Base-by-base conservation (phyloP, 2,888 invertebrate species). In the Caenorhabditis zanzibari region DNA sequence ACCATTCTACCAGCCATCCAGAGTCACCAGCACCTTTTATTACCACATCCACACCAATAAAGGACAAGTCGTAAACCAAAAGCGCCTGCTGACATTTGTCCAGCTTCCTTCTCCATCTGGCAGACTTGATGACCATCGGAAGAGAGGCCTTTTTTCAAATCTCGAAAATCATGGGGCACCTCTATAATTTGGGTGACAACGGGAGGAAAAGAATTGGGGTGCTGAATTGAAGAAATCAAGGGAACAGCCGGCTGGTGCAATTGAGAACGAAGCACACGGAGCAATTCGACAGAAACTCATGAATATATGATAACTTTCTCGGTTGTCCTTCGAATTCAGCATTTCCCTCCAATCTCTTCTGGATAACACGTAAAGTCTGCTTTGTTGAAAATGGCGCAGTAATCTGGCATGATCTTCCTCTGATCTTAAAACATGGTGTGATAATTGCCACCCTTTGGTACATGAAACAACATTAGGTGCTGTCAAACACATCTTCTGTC, bases 391-490 rank as follows among this genome's bases (percentile, higher is more conserved):
- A 26, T 14, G 47, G 7, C n/a, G 22, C 12, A 35, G 7, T 6
- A 38, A 47, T 26, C n/a, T 52, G 22, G 10, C 3, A 22, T 19
- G 35, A 69, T 19, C n/a, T n/a, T 22, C 28, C 26, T 22, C n/a
- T 9, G 47, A 41, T 71, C 28, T 41, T 58, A 10, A 52, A 19
- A 44, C 26, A 16, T 52, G 61, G 80, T 58, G 80, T 72, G 79
- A 80, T 80, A 80, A 73, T 81, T 81, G 80, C 56, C 80, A 72
- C 73, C 68, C 68, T 64, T 63, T 68, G 72, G 28, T 77, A 61
- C 69, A 69, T 61, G 77, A 77, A 77, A 77, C 59, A 82, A 76
- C 73, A 72, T 71, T 64, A 82, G 74, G 66, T 82, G 75, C 63
- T 54, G 54, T 54, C 68, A 22, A 22, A 44, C 56, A 26, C 69